These are phyloP conservation scores for Drosophila mayaguana DNA, from an alignment of 2,888 invertebrate genomes.

Conservation along the genomic window DNA sequence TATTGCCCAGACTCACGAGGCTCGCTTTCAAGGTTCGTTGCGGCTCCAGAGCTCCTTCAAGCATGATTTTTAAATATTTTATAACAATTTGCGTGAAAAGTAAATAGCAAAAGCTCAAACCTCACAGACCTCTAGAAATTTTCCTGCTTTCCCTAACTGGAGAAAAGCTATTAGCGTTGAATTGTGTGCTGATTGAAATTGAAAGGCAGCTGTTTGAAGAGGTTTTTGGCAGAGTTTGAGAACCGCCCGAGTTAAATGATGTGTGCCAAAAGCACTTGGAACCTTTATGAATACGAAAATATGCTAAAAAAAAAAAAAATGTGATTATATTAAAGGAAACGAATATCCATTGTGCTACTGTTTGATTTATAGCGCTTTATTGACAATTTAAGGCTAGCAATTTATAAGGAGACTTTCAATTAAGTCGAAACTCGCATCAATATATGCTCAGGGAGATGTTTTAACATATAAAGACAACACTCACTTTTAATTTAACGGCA, in stretches of 20 bases:
- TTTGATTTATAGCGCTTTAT: constrained; percentile 17
- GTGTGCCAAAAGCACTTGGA: constrained; percentile 58
- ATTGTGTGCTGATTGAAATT: constrained; percentile 66
- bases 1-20: constrained; percentile 21
- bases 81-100: constrained; percentile 68
- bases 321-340: constrained; percentile 14
- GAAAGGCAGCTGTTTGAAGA: constrained; percentile 60
- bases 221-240: constrained; percentile 32
- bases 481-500: not conserved
- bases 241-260: constrained; percentile 62
- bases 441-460: not conserved
- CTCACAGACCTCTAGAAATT: not conserved
- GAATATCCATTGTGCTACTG: constrained; percentile 14
- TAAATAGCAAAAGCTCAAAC: constrained; percentile 50
- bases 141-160: constrained; percentile 33
- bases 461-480: not conserved
- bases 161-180: constrained; percentile 52
- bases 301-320: constrained; percentile 22
- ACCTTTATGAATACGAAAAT: constrained; percentile 51
- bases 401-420: constrained; percentile 12
- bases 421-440: not conserved
- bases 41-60: constrained; percentile 18
- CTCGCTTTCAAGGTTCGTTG: constrained; percentile 58
- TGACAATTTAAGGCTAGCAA: constrained; percentile 8
- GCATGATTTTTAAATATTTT: constrained; percentile 77